phyloP scores from a whole-genome alignment of 2,888 invertebrate species.

The Aspidapion aeneum region DNA sequence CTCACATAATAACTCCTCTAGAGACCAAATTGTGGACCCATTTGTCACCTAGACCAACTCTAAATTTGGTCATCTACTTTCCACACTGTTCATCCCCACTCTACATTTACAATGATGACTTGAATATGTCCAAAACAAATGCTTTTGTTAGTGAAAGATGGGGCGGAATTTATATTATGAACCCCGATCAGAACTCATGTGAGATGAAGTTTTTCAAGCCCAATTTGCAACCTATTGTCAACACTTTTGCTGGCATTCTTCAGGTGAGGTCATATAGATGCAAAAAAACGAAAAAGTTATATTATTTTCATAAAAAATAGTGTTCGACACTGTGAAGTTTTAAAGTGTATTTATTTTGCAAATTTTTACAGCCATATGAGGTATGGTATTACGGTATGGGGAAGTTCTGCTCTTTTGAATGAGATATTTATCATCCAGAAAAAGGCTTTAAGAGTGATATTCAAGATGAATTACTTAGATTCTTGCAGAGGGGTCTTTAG shows the following conservation, averaged over 20 bases:
- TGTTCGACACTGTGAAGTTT: too few relatives aligned
- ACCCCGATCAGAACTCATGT: conserved; percentile 60
- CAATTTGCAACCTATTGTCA: conserved; percentile 64
- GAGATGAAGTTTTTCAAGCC: conserved; percentile 50
- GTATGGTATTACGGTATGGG: too few relatives aligned
- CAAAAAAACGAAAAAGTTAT: too few relatives aligned
- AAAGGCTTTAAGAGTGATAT: too few relatives aligned
- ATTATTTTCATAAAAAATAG: too few relatives aligned
- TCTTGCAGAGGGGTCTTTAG: too few relatives aligned
- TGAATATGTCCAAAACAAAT: conserved; percentile 50
- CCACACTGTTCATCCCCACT: conserved; percentile 74
- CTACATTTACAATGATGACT: conserved; percentile 59
- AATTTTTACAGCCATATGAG: too few relatives aligned
- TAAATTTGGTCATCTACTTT: conserved; percentile 83
- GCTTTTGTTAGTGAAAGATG: conserved; percentile 83
- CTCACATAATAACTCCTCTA: conserved; percentile 79
- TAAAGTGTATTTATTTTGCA: too few relatives aligned
- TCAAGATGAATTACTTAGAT: too few relatives aligned
- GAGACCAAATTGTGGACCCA: conserved; percentile 85
- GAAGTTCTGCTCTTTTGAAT: too few relatives aligned
- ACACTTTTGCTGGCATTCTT: conserved; percentile 54
- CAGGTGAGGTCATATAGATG: too few relatives aligned
- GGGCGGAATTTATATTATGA: conserved; percentile 84
- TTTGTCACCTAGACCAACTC: conserved; percentile 73
- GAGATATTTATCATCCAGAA: too few relatives aligned